These are phyloP conservation scores for Dasyurus viverrinus DNA, from an alignment of 2,113 vertebrate genomes.

Conservation along the genomic window DNA sequence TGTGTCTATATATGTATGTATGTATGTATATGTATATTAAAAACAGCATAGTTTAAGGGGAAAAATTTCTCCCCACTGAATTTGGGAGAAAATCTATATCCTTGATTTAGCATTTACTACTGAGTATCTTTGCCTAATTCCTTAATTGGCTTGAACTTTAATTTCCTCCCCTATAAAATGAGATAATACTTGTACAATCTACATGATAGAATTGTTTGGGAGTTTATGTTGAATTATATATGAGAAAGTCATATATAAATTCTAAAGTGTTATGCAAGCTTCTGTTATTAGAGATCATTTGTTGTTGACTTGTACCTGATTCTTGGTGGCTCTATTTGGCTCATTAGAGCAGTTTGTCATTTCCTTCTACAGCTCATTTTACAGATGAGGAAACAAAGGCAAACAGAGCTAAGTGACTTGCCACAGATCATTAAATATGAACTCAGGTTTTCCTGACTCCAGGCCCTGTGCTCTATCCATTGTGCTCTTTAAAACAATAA, in stretches of 20 bases:
- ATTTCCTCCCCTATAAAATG: background rate
- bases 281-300: background rate
- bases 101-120: background rate
- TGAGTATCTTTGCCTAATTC: constrained; percentile 19
- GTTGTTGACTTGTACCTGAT: background rate
- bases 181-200: background rate
- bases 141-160: background rate
- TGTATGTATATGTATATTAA: background rate
- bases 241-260: background rate
- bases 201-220: background rate
- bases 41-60: background rate
- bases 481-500: background rate
- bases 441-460: background rate
- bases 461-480: background rate
- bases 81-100: background rate
- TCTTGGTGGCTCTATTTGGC: background rate
- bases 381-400: background rate
- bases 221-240: background rate
- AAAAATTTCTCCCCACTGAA: background rate
- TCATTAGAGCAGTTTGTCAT: background rate
- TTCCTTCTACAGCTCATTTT: background rate
- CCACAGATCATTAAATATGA: background rate
- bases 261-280: background rate
- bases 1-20: too few relatives aligned
- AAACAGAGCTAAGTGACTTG: background rate